These are phyloP conservation scores for Coendou prehensilis DNA, from an alignment of 2,797 vertebrate genomes.

Conservation along the genomic window DNA sequence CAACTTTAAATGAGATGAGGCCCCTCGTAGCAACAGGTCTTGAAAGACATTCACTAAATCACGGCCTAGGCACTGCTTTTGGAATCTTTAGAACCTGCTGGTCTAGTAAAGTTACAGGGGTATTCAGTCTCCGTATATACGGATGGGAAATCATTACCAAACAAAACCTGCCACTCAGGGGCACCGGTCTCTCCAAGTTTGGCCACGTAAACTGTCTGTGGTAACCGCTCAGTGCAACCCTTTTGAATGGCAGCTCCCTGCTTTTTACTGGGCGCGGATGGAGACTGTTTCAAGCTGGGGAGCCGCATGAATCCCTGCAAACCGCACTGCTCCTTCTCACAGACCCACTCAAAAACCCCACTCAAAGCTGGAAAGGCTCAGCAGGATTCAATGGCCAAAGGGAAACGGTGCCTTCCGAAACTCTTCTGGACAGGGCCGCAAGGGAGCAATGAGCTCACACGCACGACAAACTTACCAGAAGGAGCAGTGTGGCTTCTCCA, in stretches of 20 bases:
- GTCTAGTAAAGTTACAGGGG: neutral
- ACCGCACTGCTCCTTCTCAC: neutral
- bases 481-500: neutral
- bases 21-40: neutral
- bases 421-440: neutral
- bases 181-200: neutral
- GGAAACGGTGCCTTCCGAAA: neutral
- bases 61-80: rapidly evolving
- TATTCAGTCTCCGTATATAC: no score
- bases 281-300: neutral
- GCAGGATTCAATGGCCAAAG: neutral
- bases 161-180: neutral
- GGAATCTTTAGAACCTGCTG: neutral
- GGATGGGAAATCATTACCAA: neutral
- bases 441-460: neutral
- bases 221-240: neutral
- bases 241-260: neutral
- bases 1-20: neutral
- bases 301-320: neutral
- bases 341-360: neutral
- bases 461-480: neutral
- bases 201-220: neutral
- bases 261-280: neutral
- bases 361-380: neutral
- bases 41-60: neutral